Evolutionary conservation across 2,113 vertebrate species (phyloP), one percentile per base, ranked within the genome.

Genomic region (Copsychus sechellarum): DNA sequence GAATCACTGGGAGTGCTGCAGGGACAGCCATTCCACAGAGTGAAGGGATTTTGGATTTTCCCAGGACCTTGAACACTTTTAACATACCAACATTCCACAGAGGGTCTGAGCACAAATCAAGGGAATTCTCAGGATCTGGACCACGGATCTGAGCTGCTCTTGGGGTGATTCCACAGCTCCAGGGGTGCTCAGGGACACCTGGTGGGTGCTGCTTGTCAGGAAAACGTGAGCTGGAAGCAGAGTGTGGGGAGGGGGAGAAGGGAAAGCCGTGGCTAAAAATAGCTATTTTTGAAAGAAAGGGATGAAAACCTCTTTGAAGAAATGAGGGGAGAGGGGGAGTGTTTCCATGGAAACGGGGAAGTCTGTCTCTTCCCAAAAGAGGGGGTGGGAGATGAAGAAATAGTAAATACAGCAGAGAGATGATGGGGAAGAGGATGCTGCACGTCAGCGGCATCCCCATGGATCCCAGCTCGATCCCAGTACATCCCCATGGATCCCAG

Each of bases 261-360:
- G 95, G 95, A 88, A 97, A 97, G 76, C 95, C 90, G 12, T 16
- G 19, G 61, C 88, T 97, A 95, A 97, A 97, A 97, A 97, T 96
- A 97, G 91, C 81, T 28, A 3, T 57, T 92, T 88, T 65, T 72
- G 81, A 86, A 94, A 90, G 91, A 88, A 92, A 87, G 1, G 6
- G 42, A 89, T 95, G 93, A 91, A 95, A 97, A 97, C 51, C 82
- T 95, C 95, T 95, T 86, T 95, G 90, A 89, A 81, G 82, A 62
- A 78, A 38, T 61, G 85, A 93, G 87, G 87, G 93, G 93, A 93
- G 91, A 89, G 78, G 89, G 83, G 90, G 95, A 92, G 88, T 90
- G 96, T 97, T 97, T 31, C 96, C 95, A 94, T 97, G 94, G 96
- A 29, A 93, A 97, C 81, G 9, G 57, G 89, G 88, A 97, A 92